Percentiles rank a stretch among this genome's conserved stretches.
Evolutionary conservation across 2,888 invertebrate genomes (phyloP).

Genomic region (Pantelozetes paolii): DNA sequence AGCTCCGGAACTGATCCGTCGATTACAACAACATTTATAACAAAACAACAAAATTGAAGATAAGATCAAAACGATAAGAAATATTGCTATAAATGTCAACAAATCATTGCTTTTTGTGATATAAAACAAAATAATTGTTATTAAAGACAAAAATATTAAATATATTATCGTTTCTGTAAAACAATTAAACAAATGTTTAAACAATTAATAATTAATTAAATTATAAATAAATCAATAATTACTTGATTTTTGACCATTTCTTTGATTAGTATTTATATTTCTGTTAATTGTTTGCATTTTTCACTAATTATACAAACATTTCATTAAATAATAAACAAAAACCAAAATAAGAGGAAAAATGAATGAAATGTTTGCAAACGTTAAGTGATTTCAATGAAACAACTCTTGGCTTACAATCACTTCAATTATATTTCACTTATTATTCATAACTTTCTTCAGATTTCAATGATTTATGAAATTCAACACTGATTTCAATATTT

Average conservation of each 20-base stretch:
- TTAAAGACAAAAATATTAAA: not conserved
- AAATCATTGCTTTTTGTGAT: not conserved
- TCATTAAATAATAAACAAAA: too few relatives aligned
- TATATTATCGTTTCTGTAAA: not conserved
- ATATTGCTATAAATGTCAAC: not conserved
- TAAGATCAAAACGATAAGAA: not conserved
- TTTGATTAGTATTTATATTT: not conserved
- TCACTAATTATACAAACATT: not conserved
- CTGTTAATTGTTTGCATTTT: constrained; percentile 8
- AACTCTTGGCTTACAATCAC: too few relatives aligned
- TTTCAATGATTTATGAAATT: too few relatives aligned
- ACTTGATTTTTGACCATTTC: not conserved
- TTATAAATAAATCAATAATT: not conserved
- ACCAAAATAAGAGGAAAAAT: too few relatives aligned
- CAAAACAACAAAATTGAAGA: not conserved
- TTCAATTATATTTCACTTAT: too few relatives aligned
- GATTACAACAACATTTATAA: constrained; percentile 11
- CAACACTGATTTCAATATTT: too few relatives aligned
- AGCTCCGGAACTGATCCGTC: not conserved
- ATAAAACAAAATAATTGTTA: constrained; percentile 1
- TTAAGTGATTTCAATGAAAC: too few relatives aligned
- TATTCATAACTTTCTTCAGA: too few relatives aligned
- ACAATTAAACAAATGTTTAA: not conserved
- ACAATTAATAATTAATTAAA: not conserved
- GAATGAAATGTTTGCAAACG: too few relatives aligned